Evolutionary conservation across 1,140 invertebrate genomes (phyloP), one percentile per base, ranked within the genome.

Genomic region (Apis laboriosa): DNA sequence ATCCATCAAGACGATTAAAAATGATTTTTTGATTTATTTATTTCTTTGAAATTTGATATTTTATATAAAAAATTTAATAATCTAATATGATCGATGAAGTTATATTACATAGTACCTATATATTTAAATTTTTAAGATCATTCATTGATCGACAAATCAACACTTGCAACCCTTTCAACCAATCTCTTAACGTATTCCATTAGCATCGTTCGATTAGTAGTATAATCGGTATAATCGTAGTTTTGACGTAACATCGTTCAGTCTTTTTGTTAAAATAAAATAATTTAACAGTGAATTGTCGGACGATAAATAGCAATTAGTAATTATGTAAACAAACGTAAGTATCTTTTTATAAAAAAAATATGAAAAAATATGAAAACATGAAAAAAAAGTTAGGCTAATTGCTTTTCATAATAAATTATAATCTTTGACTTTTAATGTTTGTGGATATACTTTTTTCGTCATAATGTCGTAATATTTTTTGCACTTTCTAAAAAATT

Each of bases 171-270:
- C 70, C 68, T 70, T 73, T 73, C 17, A 13, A 77, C 77, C 77
- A 84, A 84, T 84, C 77, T 77, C 75, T 67, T 56, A 60, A 84
- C 60, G 43, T 63, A 71, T 72, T 79, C 64, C 71, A 70, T 75
- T 80, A 68, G 70, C 64, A 53, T 55, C 61, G 55, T 66, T 61
- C 78, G 78, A 58, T 84, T 55, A 53, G 63, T 34, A 67, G 61
- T n/a, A 64, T 80, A 80, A 76, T 67, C 71, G 73, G 67, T 53
- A 24, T 78, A 83, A 83, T 83, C 74, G 49, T 55, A 17, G 60
- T 9, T 51, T 84, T 81, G 84, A 82, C 80, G 84, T 83, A 78
- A 73, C 75, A 70, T 74, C 51, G 55, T 24, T 51, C 9, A 56
- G 15, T 58, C 72, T 68, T 51, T 19, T 13, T 28, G 53, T 28